Evolutionary conservation across 2,113 vertebrate genomes (phyloP).

Genomic region (Aspiorhynchus laticeps): DNA sequence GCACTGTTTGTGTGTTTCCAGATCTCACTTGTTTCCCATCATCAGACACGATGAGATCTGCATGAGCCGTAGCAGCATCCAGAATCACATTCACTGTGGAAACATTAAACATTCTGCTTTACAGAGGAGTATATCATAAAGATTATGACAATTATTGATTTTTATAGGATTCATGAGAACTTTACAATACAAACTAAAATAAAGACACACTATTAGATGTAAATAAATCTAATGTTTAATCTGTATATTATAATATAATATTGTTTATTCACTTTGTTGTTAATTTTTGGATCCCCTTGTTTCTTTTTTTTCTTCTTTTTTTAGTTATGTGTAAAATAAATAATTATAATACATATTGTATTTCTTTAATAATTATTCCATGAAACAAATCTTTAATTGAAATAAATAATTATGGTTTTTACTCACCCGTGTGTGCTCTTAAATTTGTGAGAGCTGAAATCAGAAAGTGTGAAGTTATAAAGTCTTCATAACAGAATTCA

Average conservation of each 20-base stretch:
- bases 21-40: not conserved
- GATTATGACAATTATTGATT: too few relatives aligned
- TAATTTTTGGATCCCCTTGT: too few relatives aligned
- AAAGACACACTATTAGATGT: too few relatives aligned
- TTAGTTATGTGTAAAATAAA: too few relatives aligned
- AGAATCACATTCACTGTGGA: not conserved
- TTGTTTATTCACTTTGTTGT: too few relatives aligned
- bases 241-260: too few relatives aligned
- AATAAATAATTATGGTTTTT: not conserved
- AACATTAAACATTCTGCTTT: not conserved
- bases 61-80: not conserved
- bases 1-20: not conserved
- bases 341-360: too few relatives aligned
- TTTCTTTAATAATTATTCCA: too few relatives aligned
- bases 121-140: not conserved
- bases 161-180: too few relatives aligned
- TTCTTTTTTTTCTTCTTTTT: too few relatives aligned
- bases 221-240: too few relatives aligned
- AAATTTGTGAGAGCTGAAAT: not conserved
- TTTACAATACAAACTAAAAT: not conserved
- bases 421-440: not conserved
- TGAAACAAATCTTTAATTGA: not conserved
- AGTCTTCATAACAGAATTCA: not conserved
- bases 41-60: not conserved
- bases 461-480: not conserved